phyloP scores from a whole-genome alignment of 2,888 invertebrate species.

The Rhagonycha fulva region DNA sequence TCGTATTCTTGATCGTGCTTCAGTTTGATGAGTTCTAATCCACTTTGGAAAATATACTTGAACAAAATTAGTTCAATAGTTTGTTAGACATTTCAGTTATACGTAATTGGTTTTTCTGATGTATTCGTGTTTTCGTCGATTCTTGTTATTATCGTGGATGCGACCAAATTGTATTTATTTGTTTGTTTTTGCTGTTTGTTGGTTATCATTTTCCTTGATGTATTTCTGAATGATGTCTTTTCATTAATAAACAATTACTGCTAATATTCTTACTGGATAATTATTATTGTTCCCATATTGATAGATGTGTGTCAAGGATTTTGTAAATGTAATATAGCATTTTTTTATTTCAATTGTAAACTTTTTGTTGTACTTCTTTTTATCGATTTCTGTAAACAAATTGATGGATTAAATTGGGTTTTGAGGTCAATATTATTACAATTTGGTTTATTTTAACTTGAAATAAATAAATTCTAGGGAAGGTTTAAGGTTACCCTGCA shows the following conservation, averaged over 20 bases:
- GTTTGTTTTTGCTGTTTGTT: background rate
- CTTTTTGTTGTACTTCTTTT: background rate
- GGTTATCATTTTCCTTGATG: background rate
- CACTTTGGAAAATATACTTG: background rate
- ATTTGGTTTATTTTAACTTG: background rate
- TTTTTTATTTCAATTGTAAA: background rate
- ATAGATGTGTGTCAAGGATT: background rate
- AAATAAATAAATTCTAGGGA: background rate
- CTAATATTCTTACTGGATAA: background rate
- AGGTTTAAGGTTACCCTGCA: background rate
- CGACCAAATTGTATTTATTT: background rate
- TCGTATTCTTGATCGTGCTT: conserved; percentile 52
- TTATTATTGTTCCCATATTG: background rate
- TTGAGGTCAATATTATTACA: background rate
- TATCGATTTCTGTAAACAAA: background rate
- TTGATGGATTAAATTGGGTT: background rate
- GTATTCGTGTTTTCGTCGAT: background rate
- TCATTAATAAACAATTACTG: background rate
- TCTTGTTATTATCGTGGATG: background rate
- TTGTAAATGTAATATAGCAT: background rate
- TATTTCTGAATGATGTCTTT: background rate
- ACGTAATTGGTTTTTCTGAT: background rate
- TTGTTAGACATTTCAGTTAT: background rate
- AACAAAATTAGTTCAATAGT: background rate
- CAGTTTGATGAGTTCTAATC: conserved; percentile 44